Evolutionary conservation across 1,140 invertebrate genomes (phyloP).

Genomic region (Mercenaria mercenaria): DNA sequence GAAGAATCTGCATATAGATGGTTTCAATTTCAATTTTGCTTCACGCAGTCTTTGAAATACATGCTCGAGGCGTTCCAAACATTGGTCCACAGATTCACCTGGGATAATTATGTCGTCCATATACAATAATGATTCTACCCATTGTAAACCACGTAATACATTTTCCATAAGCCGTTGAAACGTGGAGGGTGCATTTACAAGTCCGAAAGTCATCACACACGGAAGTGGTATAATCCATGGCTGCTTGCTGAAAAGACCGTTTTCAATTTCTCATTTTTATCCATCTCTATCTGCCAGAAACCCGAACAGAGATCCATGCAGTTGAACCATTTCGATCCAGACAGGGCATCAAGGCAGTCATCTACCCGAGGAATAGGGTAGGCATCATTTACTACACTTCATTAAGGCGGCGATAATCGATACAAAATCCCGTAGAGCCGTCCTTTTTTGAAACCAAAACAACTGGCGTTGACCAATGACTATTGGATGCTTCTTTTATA

Average conservation of each 20-base stretch:
- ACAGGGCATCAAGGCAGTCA: not conserved
- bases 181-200: not conserved
- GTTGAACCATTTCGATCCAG: constrained; percentile 3
- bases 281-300: constrained; percentile 13
- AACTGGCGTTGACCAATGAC: constrained; percentile 14
- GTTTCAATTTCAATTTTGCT: constrained; percentile 3
- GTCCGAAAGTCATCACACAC: constrained; percentile 1
- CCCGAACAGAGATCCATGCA: not conserved
- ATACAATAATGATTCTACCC: not conserved
- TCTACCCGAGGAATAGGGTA: not conserved
- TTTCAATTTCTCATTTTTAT: not conserved
- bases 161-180: not conserved
- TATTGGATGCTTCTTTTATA: constrained; percentile 26
- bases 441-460: constrained; percentile 44
- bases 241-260: not conserved
- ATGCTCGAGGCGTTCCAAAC: not conserved
- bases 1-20: constrained; percentile 31
- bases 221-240: not conserved
- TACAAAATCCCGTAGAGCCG: constrained; percentile 21
- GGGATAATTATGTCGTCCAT: constrained; percentile 1
- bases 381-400: constrained; percentile 36
- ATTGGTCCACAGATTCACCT: not conserved
- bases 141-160: not conserved
- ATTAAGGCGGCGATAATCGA: constrained; percentile 53
- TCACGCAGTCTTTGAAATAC: not conserved